Evolutionary conservation across 2,113 vertebrate species (phyloP), one percentile per base, ranked within the genome.

Genomic region (Aptenodytes forsteri): DNA sequence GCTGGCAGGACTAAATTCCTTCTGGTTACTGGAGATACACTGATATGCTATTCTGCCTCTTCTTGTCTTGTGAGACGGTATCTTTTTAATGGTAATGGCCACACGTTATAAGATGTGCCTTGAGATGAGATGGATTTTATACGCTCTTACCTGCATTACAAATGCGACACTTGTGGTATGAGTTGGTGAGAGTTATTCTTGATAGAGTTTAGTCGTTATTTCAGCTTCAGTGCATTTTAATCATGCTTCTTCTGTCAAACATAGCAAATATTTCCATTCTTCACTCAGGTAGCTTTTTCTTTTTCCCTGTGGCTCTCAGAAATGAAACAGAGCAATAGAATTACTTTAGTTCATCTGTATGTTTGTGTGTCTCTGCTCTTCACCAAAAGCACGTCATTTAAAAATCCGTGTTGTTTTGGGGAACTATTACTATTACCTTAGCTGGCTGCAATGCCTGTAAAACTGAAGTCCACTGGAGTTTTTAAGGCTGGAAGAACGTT

Each of bases 141-240:
- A 90, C 83, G 82, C 80, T 69, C 81, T 72, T 7, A 55, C 66
- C 16, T 3, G 66, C 29, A 54, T 96, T 97, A 97, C 93, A 81
- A 89, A 96, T 96, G 89, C n/a, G 27, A 79, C 47, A 8, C 82
- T 83, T 69, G 88, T 82, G 86, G 54, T 90, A 36, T 38, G 70
- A 92, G 92, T 46, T 16, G 77, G 90, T 89, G 89, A 83, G 87
- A 83, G 50, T 77, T 93, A 89, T 69, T 96, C 93, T 90, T 93
- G 73, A 86, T 91, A 83, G 89, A 96, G 49, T 83, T 55, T 6
- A 96, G 93, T 83, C 40, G 42, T 98, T 98, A 97, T 97, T 98
- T 98, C 97, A 46, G 49, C 97, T 93, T 96, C 66, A 72, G 85
- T 92, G 95, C 89, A 77, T 97, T 98, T 97, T 98, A 97, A 98